Evolutionary conservation across 2,888 invertebrate genomes (phyloP).

Genomic region (Lochmaea crataegi): DNA sequence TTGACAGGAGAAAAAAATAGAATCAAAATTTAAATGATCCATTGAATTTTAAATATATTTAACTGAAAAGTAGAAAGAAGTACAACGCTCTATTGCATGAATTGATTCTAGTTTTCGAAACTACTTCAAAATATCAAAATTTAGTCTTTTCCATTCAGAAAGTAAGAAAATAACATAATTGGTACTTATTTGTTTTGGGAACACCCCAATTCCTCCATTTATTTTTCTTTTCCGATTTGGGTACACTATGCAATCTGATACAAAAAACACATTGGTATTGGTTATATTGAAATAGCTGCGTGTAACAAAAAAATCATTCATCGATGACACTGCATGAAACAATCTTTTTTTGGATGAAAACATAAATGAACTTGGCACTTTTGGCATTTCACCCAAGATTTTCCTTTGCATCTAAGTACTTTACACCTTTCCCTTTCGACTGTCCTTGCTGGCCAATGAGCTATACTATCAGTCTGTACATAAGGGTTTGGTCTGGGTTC

Average conservation of each 20-base stretch:
- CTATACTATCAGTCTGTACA: too few species aligned
- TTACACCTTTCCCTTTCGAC: constrained; percentile 21
- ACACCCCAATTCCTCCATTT: neutral
- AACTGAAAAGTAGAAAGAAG: too few species aligned
- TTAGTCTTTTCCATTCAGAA: neutral
- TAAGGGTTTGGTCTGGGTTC: too few species aligned
- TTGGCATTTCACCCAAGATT: constrained; percentile 16
- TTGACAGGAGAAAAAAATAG: too few species aligned
- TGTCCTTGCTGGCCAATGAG: too few species aligned
- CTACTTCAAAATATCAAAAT: constrained; percentile 4
- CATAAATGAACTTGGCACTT: constrained; percentile 13
- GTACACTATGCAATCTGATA: constrained; percentile 12
- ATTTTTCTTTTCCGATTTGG: neutral
- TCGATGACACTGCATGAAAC: constrained; percentile 17
- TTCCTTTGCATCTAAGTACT: constrained; percentile 10
- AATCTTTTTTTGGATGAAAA: constrained; percentile 8
- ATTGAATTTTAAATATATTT: too few species aligned
- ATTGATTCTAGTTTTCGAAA: constrained; percentile 12
- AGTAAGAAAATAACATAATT: constrained; percentile 12
- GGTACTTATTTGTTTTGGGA: too few species aligned
- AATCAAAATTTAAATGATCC: too few species aligned
- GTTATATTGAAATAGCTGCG: too few species aligned
- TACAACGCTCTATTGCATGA: constrained; percentile 25
- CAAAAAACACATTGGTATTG: constrained; percentile 10
- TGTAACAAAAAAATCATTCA: too few species aligned